Percentiles rank a stretch among this genome's conserved stretches.
These are phyloP conservation scores for Spea bombifrons DNA, from an alignment of 2,113 vertebrate species.

Conservation along the genomic window DNA sequence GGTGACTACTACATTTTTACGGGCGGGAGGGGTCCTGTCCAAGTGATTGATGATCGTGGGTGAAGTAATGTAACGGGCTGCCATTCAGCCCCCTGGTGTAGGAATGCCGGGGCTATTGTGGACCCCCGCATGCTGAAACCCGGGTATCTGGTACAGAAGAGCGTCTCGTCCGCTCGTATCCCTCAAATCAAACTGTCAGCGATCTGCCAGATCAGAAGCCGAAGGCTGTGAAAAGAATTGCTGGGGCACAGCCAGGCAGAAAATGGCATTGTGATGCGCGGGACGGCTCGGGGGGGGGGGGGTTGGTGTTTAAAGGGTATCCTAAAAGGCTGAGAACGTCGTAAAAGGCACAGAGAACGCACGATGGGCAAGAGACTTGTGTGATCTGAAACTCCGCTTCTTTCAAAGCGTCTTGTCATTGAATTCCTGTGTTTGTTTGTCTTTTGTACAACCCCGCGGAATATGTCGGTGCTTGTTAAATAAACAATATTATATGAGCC, in stretches of 20 bases:
- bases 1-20: not conserved
- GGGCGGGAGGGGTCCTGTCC: conserved; percentile 75
- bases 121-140: conserved; percentile 63
- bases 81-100: conserved; percentile 73
- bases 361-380: not conserved
- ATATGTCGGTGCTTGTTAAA: no score
- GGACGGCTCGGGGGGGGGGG: not conserved
- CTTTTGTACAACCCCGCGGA: no score
- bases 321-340: conserved; percentile 56
- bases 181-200: conserved; percentile 82
- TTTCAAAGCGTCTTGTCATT: conserved; percentile 23
- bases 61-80: conserved; percentile 69
- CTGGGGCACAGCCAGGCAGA: conserved; percentile 77
- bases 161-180: conserved; percentile 77
- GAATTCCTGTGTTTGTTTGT: no score
- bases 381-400: not conserved
- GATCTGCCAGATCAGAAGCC: conserved; percentile 73
- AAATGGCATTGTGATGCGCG: conserved; percentile 74
- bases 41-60: conserved; percentile 81
- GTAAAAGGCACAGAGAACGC: conserved; percentile 14
- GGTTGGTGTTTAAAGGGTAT: conserved; percentile 10
- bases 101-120: conserved; percentile 80
- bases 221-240: conserved; percentile 70
- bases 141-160: conserved; percentile 75
- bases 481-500: no score